Evolutionary conservation across 2,888 invertebrate genomes (phyloP).

Genomic region (Melanostoma scalare): DNA sequence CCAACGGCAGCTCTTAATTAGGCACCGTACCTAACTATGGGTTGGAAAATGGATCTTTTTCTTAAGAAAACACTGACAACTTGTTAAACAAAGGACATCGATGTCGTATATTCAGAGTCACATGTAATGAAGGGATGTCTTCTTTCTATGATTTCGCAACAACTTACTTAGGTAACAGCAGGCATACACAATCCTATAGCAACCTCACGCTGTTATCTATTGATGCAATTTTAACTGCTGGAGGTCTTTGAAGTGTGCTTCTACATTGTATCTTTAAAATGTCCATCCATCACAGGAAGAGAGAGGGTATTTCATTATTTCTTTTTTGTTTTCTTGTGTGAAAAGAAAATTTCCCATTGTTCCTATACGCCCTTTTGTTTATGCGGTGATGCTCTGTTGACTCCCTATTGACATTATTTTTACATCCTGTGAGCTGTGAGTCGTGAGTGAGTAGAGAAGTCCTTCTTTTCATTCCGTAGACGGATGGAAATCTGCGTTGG

Average conservation of each 20-base stretch:
- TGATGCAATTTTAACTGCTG: conserved; percentile 69
- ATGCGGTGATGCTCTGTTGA: conserved; percentile 71
- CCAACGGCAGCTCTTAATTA: conserved; percentile 46
- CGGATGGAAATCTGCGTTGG: conserved; percentile 13
- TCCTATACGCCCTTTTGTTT: conserved; percentile 72
- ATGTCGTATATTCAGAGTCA: conserved; percentile 15
- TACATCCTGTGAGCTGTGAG: conserved; percentile 42
- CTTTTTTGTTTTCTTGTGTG: conserved; percentile 12
- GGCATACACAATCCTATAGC: conserved; percentile 17
- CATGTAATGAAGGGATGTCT: conserved; percentile 51
- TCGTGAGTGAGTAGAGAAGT: background rate
- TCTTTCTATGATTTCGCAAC: conserved; percentile 42
- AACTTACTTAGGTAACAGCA: conserved; percentile 62
- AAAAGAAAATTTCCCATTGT: conserved; percentile 68
- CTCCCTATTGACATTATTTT: conserved; percentile 68
- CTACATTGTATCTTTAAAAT: conserved; percentile 29
- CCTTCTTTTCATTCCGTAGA: conserved; percentile 8
- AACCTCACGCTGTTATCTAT: conserved; percentile 64
- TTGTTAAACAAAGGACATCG: conserved; percentile 51
- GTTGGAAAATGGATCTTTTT: conserved; percentile 15
- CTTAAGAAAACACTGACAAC: conserved; percentile 13
- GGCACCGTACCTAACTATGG: conserved; percentile 18
- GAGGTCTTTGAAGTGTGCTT: conserved; percentile 63
- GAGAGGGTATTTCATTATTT: conserved; percentile 41
- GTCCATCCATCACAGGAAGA: conserved; percentile 6